phyloP scores from a whole-genome alignment of 2,797 vertebrate genomes.

The Coreius guichenoti region DNA sequence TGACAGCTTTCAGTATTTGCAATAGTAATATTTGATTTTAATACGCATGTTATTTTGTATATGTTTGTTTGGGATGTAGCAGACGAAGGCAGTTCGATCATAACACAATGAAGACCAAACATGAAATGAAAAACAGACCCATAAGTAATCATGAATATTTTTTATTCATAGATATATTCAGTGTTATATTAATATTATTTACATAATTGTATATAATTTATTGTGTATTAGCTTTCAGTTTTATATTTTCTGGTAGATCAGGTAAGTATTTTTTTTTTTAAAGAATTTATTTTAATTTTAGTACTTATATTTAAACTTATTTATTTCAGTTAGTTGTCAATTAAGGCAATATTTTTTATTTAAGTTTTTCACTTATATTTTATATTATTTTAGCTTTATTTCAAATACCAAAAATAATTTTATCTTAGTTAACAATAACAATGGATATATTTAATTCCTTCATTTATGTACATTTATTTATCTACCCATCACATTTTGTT shows the following conservation, averaged over 20 bases:
- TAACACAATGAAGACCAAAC: not conserved
- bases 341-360: not conserved
- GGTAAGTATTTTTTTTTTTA: not conserved
- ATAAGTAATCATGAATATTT: not conserved
- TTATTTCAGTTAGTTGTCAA: not conserved
- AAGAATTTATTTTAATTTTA: not conserved
- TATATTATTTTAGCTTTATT: not conserved
- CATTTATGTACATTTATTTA: not conserved
- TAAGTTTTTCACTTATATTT: not conserved
- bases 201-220: no score
- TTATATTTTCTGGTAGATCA: not conserved
- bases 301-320: not conserved
- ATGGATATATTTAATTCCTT: conserved; percentile 1
- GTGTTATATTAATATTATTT: not conserved
- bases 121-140: not conserved
- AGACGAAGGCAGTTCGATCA: not conserved
- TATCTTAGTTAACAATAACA: not conserved
- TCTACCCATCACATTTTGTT: not conserved
- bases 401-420: not conserved
- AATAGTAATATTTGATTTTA: not conserved
- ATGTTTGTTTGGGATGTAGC: not conserved
- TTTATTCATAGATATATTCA: not conserved
- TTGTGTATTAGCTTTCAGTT: not conserved
- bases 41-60: not conserved
- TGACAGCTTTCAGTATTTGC: not conserved